Evolutionary conservation across 2,797 vertebrate genomes (phyloP).

Genomic region (Darevskia mixta): DNA sequence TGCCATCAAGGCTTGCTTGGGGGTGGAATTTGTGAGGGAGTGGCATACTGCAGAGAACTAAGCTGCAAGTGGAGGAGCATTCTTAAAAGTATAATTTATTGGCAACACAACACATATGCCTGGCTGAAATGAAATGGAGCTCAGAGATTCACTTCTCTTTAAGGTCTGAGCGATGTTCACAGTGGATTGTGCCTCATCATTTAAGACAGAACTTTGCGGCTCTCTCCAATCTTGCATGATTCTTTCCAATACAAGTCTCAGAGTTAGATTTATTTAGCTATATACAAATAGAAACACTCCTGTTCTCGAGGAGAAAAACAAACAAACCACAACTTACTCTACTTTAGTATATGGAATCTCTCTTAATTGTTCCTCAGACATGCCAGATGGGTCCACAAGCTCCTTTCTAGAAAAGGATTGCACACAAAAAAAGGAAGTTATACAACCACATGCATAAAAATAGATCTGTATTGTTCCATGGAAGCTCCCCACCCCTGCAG

Average conservation of each 20-base stretch:
- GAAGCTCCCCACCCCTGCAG: constrained; percentile 15
- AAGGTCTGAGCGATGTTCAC: background rate
- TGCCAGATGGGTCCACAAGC: constrained; percentile 87
- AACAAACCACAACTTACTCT: constrained; percentile 80
- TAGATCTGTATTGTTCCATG: constrained; percentile 11
- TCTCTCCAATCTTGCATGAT: background rate
- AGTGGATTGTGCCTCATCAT: background rate
- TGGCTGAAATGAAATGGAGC: background rate
- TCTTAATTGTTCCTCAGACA: constrained; percentile 88
- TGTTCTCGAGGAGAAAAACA: constrained; percentile 17
- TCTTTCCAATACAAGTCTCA: background rate
- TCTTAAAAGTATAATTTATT: background rate
- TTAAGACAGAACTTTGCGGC: background rate
- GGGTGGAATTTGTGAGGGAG: background rate
- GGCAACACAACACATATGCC: background rate
- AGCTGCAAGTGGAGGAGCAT: no score
- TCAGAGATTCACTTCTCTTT: background rate
- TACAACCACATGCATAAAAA: constrained; percentile 19
- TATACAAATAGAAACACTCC: constrained; percentile 21
- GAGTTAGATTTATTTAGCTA: background rate
- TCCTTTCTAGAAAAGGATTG: constrained; percentile 82
- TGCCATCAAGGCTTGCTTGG: background rate
- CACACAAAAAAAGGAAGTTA: constrained; percentile 40
- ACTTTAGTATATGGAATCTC: constrained; percentile 93
- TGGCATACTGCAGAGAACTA: background rate